A percentile compares a stretch with the other conserved stretches of the same genome.
phyloP scores from a whole-genome alignment of 1,140 invertebrate genomes.

The Galleria mellonella region DNA sequence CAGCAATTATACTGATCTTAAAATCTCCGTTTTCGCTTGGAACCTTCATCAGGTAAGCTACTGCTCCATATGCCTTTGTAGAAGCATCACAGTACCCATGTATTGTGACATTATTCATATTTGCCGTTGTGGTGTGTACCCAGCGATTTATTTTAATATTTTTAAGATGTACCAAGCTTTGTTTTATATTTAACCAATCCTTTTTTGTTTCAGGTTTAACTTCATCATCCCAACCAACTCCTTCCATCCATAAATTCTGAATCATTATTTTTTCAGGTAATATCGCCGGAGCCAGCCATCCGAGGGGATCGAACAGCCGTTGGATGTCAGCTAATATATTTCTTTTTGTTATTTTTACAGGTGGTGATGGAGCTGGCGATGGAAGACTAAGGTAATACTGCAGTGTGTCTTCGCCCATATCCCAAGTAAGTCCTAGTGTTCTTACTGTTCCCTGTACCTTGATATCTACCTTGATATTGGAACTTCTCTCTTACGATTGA shows the following conservation, averaged over 20 bases:
- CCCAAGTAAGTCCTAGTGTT: constrained; percentile 23
- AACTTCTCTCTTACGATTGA: constrained; percentile 5
- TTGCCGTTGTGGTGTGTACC: constrained; percentile 10
- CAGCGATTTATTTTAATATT: constrained; percentile 23
- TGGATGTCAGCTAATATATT: constrained; percentile 30
- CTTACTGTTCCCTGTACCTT: constrained; percentile 17
- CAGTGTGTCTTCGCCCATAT: constrained; percentile 21
- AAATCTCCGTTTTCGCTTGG: constrained; percentile 5
- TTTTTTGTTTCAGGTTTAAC: constrained; percentile 6
- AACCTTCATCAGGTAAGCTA: constrained; percentile 19
- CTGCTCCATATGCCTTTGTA: constrained; percentile 20
- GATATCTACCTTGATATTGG: constrained; percentile 7
- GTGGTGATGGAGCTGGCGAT: background rate
- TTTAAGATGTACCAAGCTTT: constrained; percentile 17
- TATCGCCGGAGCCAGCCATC: constrained; percentile 33
- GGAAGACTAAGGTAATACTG: constrained; percentile 14
- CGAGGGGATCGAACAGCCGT: constrained; percentile 35
- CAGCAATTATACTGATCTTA: constrained; percentile 5
- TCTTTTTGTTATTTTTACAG: constrained; percentile 25
- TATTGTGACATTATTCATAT: constrained; percentile 17
- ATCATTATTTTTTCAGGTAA: constrained; percentile 37
- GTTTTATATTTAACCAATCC: constrained; percentile 26
- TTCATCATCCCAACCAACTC: constrained; percentile 34
- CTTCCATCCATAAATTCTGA: constrained; percentile 37
- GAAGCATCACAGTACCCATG: constrained; percentile 40